Percentiles rank a stretch among this genome's conserved stretches.
Conservation (phyloP, 1,140 invertebrate species). For the Pseudobourletiella spinata region DNA sequence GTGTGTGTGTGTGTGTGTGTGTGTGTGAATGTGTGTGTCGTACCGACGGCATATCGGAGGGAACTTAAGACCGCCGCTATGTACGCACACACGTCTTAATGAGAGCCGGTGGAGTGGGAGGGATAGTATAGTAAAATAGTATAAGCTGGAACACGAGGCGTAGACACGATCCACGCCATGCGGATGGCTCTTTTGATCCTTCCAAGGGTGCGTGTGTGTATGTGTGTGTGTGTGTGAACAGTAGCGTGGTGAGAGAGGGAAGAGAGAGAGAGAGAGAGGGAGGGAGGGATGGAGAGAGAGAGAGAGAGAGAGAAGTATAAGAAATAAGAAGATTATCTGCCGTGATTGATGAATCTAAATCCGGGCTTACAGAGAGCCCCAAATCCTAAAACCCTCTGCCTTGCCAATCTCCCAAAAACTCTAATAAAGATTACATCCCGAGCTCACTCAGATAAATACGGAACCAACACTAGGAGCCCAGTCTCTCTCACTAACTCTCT, state of each 20-base stretch:
- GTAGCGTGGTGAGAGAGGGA: too few relatives aligned
- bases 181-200: conserved; percentile 2
- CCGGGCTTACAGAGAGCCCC: conserved; percentile 32
- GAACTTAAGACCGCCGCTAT: too few relatives aligned
- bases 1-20: too few relatives aligned
- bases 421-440: conserved; percentile 34
- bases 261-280: too few relatives aligned
- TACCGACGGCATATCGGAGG: too few relatives aligned
- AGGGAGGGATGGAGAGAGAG: conserved; percentile 9
- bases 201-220: too few relatives aligned
- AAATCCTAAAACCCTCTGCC: conserved; percentile 33
- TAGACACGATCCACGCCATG: background rate
- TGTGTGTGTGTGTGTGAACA: background rate
- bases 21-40: too few relatives aligned
- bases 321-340: conserved; percentile 37
- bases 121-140: background rate
- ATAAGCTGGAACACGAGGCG: too few relatives aligned
- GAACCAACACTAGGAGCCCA: background rate
- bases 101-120: background rate
- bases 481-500: conserved; percentile 9
- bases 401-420: conserved; percentile 34
- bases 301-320: conserved; percentile 32
- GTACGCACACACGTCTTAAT: background rate
- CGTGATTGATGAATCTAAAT: conserved; percentile 37
- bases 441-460: background rate